Base-by-base conservation (phyloP, 2,888 invertebrate genomes). In the Erebia ligea region DNA sequence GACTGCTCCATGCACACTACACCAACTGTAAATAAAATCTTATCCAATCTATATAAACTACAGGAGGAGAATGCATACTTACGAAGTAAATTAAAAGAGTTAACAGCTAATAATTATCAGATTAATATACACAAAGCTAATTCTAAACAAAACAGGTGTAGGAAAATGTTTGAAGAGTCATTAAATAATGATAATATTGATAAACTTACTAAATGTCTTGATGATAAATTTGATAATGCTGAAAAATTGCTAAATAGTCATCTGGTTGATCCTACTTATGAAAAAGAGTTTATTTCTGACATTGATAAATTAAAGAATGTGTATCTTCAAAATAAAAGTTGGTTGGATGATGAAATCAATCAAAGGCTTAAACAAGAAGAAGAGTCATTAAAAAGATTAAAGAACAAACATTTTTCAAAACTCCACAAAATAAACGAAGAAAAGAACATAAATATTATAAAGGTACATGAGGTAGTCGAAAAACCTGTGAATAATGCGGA, bases 21-120 rank as follows among this genome's bases (percentile, higher is more conserved):
- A 70, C 89, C 92, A 58, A 89, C 92, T 70, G 87, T 93, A 13
- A 93, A 92, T 75, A 91, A 92, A 83, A 88, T 94, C 72, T 77
- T 94, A 67, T 92, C 92, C 15, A 93, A 91, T 78, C 81, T 93
- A 59, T 93, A 93, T 75, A 93, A 93, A 80, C 79, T 94, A 42
- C 92, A 93, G 80, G 92, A 93, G 80, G 94, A 94, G 82, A 94
- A 93, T 82, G 85, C 88, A 67, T 90, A 87, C 79, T 81, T 93
- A 74, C 82, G 91, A 54, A 88, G 80, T 73, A 91, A 90, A 82
- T 74, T 93, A 57, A 92, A 88, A 78, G 92, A 92, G 78, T 76
- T 92, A 40, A 86, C 89, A 64, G 75, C 86, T 10, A 85, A 79
- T 69, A 84, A 81, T 74, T 76, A 83, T 71, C 85, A 86, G 76